These are phyloP conservation scores for Drosophila ochracea DNA, from an alignment of 2,888 invertebrate species.

Conservation along the genomic window DNA sequence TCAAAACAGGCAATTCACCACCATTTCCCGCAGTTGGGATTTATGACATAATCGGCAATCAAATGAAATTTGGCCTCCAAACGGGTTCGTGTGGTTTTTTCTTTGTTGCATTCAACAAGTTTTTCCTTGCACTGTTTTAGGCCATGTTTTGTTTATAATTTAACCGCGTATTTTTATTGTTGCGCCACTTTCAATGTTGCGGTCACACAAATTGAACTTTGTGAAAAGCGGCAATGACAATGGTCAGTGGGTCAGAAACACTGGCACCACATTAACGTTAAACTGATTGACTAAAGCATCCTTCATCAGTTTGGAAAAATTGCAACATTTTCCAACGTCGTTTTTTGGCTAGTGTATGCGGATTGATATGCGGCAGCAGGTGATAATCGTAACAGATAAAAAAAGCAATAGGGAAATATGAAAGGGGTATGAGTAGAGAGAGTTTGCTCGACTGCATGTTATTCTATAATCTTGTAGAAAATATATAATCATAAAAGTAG, in stretches of 20 bases:
- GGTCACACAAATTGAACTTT: conserved; percentile 61
- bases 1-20: conserved; percentile 25
- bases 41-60: conserved; percentile 54
- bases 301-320: not conserved
- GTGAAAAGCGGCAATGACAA: conserved; percentile 23
- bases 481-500: not conserved
- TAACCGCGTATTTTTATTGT: conserved; percentile 9
- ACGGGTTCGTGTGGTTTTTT: conserved; percentile 65
- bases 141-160: conserved; percentile 42
- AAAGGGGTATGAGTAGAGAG: not conserved
- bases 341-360: not conserved
- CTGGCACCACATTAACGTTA: conserved; percentile 2
- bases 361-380: not conserved
- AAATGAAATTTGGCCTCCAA: conserved; percentile 54
- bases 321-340: not conserved
- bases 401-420: not conserved
- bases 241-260: conserved; percentile 74
- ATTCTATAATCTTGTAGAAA: not conserved
- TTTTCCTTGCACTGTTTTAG: conserved; percentile 54
- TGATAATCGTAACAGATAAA: conserved; percentile 26
- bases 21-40: conserved; percentile 30
- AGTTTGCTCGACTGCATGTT: not conserved
- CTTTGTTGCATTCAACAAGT: conserved; percentile 52
- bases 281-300: not conserved
- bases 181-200: conserved; percentile 54